phyloP scores from a whole-genome alignment of 2,888 invertebrate species.

The Agrilus cyanescens region DNA sequence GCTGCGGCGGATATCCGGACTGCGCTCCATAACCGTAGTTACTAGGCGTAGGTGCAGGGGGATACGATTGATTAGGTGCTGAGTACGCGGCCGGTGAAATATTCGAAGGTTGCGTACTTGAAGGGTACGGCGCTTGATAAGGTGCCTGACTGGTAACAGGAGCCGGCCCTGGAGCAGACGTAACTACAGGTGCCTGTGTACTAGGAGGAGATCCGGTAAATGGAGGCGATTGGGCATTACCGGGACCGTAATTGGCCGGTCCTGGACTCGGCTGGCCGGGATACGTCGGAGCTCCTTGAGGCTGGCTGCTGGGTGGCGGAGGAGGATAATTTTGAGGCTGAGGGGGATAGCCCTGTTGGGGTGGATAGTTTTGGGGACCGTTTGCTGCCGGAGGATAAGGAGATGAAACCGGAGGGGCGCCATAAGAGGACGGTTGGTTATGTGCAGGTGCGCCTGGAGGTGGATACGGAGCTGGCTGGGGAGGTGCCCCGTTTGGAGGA shows the following conservation, averaged over 20 bases:
- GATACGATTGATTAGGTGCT: conserved; percentile 31
- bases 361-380: conserved; percentile 29
- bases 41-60: conserved; percentile 27
- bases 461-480: conserved; percentile 29
- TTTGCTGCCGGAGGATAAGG: conserved; percentile 26
- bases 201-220: conserved; percentile 42
- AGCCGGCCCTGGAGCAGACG: conserved; percentile 40
- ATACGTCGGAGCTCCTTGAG: conserved; percentile 44
- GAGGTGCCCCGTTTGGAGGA: conserved; percentile 26
- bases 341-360: conserved; percentile 43
- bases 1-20: conserved; percentile 47
- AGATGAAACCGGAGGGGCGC: conserved; percentile 28
- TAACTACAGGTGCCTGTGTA: conserved; percentile 38
- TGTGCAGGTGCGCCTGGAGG: conserved; percentile 32
- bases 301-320: conserved; percentile 42
- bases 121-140: conserved; percentile 43
- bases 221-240: conserved; percentile 48
- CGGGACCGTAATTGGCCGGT: conserved; percentile 35
- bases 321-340: conserved; percentile 43
- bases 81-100: conserved; percentile 37
- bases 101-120: conserved; percentile 36
- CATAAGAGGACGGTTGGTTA: conserved; percentile 26
- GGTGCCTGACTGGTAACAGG: conserved; percentile 41
- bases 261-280: conserved; percentile 44
- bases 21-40: conserved; percentile 46